Evolutionary conservation across 2,113 vertebrate genomes (phyloP).

Genomic region (Amphilophus citrinellus): DNA sequence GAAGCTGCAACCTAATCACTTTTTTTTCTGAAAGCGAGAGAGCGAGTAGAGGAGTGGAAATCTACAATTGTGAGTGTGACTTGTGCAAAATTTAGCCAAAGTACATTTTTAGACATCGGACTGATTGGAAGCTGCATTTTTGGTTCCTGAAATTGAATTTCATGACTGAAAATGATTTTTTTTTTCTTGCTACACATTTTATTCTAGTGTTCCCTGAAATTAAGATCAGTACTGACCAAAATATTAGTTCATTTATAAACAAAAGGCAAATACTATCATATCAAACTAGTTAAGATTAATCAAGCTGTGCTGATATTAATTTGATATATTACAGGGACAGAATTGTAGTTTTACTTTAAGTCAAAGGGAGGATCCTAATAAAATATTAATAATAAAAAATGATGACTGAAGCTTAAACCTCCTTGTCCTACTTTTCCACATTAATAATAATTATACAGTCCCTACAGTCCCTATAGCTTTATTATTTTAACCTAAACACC

Average conservation of each 20-base stretch:
- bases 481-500: constrained; percentile 16
- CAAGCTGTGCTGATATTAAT: background rate
- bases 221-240: background rate
- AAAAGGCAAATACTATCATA: background rate
- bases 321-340: background rate
- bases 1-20: constrained; percentile 58
- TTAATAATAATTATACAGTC: background rate
- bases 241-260: background rate
- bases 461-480: background rate
- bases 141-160: too few relatives aligned
- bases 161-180: background rate
- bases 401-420: constrained; percentile 4
- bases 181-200: background rate
- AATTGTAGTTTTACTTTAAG: background rate
- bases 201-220: background rate
- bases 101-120: background rate
- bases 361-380: constrained; percentile 2
- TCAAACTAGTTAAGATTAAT: background rate
- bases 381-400: constrained; percentile 13
- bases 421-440: background rate
- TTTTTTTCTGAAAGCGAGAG: constrained; percentile 22
- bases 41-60: background rate
- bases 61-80: background rate
- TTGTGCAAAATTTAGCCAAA: background rate
- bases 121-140: background rate